Evolutionary conservation across 2,113 vertebrate species (phyloP), one percentile per base, ranked within the genome.

Genomic region (Cyanoderma ruficeps): DNA sequence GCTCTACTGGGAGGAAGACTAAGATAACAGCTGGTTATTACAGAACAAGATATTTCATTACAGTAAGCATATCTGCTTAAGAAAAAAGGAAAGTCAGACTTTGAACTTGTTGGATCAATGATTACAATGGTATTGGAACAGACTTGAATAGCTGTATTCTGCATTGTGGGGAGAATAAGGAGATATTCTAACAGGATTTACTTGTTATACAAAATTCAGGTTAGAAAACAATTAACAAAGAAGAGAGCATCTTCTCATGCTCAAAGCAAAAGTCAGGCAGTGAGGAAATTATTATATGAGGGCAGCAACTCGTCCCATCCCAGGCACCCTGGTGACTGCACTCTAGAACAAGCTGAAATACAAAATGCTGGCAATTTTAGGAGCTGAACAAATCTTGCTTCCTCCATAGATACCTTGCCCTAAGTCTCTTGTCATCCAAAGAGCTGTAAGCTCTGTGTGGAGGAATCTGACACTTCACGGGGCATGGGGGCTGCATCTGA

Each of bases 21-120:
- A 90, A 83, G 87, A 94, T 75, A 97, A 83, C 91, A 96, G 84
- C 94, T 95, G 95, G 87, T 65, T 96, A 87, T 91, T 90, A 83
- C 64, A 83, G 77, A 94, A 80, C 65, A 93, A 90, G 82, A 86
- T 94, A 95, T 93, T 96, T 87, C 78, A 72, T 95, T 91, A 72
- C 80, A 83, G 3, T 79, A 60, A 95, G 35, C 50, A 63, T 93
- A 87, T 81, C 91, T 92, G 24, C 69, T 88, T 75, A 92, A 83
- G 75, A 37, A 83, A 82, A 81, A 77, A 82, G n/a, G 61, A 23
- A 90, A 91, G 49, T 77, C 80, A 87, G 92, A 37, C 49, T 92
- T 87, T 82, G 83, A 94, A 92, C 57, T 95, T 91, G 35, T 4
- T 91, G 90, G 81, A 87, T 94, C 96, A 87, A 69, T 72, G 83